Evolutionary conservation across 1,140 invertebrate species (phyloP).

Genomic region (Arion vulgaris): DNA sequence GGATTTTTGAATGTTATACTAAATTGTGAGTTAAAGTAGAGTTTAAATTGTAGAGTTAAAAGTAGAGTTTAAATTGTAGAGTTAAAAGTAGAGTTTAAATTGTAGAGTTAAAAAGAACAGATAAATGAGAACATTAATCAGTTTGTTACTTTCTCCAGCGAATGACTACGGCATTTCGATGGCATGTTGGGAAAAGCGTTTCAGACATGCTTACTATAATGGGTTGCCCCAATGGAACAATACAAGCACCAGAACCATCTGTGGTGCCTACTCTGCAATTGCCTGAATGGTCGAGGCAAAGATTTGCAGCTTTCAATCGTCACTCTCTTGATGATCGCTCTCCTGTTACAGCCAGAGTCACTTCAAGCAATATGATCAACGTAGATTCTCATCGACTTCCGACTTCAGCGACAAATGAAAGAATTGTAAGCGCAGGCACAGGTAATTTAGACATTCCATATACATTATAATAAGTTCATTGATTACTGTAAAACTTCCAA

Average conservation of each 20-base stretch:
- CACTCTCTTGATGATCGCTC: not conserved
- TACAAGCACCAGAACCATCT: not conserved
- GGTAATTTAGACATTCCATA: not conserved
- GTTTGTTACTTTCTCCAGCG: not conserved
- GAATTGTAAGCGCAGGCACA: not conserved
- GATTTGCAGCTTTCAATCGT: not conserved
- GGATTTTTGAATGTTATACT: too few species aligned
- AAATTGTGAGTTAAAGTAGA: too few species aligned
- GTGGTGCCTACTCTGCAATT: not conserved
- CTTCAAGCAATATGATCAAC: not conserved
- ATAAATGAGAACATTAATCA: too few species aligned
- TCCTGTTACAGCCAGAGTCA: not conserved
- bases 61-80: too few species aligned
- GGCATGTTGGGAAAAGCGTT: constrained; percentile 17
- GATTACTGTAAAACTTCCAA: too few species aligned
- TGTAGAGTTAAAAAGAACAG: too few species aligned
- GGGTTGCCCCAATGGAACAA: constrained; percentile 15
- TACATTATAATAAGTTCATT: too few species aligned
- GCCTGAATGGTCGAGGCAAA: constrained; percentile 19
- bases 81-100: too few species aligned
- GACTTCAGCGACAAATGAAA: not conserved
- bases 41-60: too few species aligned
- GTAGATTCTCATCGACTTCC: not conserved
- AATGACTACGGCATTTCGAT: constrained; percentile 19
- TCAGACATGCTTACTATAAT: not conserved